Evolutionary conservation across 2,113 vertebrate species (phyloP).

Genomic region (Sakesphorus luctuosus): DNA sequence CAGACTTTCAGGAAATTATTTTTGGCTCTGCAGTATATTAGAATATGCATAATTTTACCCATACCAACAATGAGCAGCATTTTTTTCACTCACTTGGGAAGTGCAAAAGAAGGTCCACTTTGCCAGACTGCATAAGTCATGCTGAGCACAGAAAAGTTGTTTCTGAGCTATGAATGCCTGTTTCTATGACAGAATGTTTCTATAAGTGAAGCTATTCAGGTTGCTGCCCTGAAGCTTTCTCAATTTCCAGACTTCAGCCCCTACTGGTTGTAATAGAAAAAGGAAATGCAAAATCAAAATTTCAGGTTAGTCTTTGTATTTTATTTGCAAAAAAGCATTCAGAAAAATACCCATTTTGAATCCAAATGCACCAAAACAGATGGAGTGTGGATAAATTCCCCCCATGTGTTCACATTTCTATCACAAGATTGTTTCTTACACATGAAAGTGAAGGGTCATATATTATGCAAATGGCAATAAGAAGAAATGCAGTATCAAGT

Average conservation of each 20-base stretch:
- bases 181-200: background rate
- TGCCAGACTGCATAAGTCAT: background rate
- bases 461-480: slow-evolving; percentile 23
- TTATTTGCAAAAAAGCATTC: background rate
- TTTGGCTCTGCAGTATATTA: background rate
- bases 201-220: background rate
- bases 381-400: background rate
- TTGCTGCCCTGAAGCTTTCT: background rate
- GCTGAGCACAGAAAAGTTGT: background rate
- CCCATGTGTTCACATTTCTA: background rate
- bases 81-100: background rate
- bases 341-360: background rate
- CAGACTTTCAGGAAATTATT: background rate
- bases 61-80: background rate
- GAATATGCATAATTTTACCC: background rate
- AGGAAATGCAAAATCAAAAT: background rate
- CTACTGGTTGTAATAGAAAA: background rate
- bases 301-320: background rate
- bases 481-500: slow-evolving; percentile 28
- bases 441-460: slow-evolving; percentile 33
- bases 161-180: background rate
- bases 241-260: background rate
- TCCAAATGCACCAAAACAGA: background rate
- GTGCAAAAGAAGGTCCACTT: background rate
- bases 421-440: background rate